Percentiles rank a stretch among this genome's conserved stretches.
Conservation (phyloP, 2,797 vertebrate genomes). For the Smutsia temminckii region DNA sequence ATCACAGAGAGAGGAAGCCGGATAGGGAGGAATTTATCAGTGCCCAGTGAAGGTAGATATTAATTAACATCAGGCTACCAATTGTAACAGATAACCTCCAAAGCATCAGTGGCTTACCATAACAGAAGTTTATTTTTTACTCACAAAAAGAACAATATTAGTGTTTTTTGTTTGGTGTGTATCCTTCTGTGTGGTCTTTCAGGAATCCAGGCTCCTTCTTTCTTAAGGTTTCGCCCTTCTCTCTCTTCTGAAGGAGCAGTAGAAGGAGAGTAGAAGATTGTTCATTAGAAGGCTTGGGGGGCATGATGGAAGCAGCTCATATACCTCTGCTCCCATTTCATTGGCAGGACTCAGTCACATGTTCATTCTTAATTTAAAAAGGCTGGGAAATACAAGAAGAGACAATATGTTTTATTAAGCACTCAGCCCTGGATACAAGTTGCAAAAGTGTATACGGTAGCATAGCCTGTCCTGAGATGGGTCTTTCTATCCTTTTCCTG, state of each 20-base stretch:
- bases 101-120: not conserved
- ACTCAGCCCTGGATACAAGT: not conserved
- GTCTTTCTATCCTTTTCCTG: not conserved
- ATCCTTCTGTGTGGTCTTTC: not conserved
- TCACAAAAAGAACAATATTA: not conserved
- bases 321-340: not conserved
- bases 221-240: not conserved
- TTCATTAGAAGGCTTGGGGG: not conserved
- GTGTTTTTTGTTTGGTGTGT: not conserved
- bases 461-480: not conserved
- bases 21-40: not conserved
- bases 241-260: not conserved
- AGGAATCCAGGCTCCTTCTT: not conserved
- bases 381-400: not conserved
- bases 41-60: not conserved
- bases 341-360: not conserved
- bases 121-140: not conserved
- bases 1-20: not conserved
- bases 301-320: not conserved
- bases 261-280: not conserved
- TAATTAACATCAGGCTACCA: not conserved
- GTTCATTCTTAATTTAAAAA: not conserved
- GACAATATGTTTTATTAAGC: not conserved
- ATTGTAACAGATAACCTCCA: not conserved
- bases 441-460: not conserved